Conservation (phyloP, 2,888 invertebrate genomes). For the Silvanus unidentatus region DNA sequence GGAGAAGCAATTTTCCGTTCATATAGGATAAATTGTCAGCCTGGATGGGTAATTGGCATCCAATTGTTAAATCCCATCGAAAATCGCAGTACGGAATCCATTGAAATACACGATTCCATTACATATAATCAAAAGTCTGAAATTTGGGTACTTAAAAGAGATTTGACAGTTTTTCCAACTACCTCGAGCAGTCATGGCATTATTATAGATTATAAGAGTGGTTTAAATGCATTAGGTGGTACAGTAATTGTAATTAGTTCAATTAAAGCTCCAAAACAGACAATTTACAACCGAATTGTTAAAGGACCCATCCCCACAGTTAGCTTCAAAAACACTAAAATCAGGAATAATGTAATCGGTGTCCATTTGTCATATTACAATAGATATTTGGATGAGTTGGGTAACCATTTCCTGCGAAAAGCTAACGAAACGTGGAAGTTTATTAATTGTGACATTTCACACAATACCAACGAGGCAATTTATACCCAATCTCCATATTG, state of each 20-base stretch:
- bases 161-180: slow-evolving; percentile 84
- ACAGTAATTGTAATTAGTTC: slow-evolving; percentile 74
- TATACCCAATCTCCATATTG: slow-evolving; percentile 78
- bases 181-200: slow-evolving; percentile 79
- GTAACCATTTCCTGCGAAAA: slow-evolving; percentile 80
- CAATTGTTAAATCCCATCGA: slow-evolving; percentile 88
- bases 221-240: slow-evolving; percentile 71
- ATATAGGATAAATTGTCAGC: slow-evolving; percentile 64
- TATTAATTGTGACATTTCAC: slow-evolving; percentile 72
- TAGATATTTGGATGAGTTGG: slow-evolving; percentile 76
- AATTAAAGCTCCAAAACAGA: slow-evolving; percentile 66
- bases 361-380: slow-evolving; percentile 82
- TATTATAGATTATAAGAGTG: slow-evolving; percentile 74
- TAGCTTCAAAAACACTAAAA: slow-evolving; percentile 63
- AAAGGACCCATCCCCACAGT: slow-evolving; percentile 76
- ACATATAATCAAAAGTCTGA: slow-evolving; percentile 59
- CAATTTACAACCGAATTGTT: slow-evolving; percentile 65
- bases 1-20: slow-evolving; percentile 53
- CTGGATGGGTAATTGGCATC: slow-evolving; percentile 81
- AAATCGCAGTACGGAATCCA: slow-evolving; percentile 78
- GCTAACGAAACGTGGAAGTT: slow-evolving; percentile 82
- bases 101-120: slow-evolving; percentile 72
- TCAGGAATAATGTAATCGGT: slow-evolving; percentile 75
- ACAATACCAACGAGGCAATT: slow-evolving; percentile 75
- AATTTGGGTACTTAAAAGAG: slow-evolving; percentile 73